These are phyloP conservation scores for Diglossa cyanea DNA, from an alignment of 2,797 vertebrate genomes.

Conservation along the genomic window DNA sequence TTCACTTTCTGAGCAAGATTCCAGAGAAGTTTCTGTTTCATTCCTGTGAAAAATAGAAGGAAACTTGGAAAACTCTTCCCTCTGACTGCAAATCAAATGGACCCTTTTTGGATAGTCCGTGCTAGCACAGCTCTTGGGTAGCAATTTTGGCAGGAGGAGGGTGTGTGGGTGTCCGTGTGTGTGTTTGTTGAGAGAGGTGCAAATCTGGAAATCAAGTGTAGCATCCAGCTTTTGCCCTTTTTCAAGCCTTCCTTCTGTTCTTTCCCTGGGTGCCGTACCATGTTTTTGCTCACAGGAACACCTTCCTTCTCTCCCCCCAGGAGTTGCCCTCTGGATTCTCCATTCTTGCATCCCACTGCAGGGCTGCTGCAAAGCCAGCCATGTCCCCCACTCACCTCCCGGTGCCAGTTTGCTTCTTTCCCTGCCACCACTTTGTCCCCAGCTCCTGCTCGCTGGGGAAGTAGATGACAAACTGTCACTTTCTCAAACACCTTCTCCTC, in stretches of 20 bases:
- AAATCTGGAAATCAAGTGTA: not conserved
- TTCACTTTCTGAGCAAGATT: not conserved
- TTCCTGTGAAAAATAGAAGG: not conserved
- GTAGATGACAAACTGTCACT: constrained; percentile 62
- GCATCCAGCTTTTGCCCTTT: not conserved
- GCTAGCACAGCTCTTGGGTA: not conserved
- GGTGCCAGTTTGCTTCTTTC: not conserved
- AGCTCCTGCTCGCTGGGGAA: not conserved
- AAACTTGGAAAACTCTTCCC: not conserved
- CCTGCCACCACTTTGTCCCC: constrained; percentile 1
- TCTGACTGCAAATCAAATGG: not conserved
- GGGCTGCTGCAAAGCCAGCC: not conserved
- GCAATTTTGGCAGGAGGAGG: not conserved
- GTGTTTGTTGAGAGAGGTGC: not conserved
- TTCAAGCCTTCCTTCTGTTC: not conserved
- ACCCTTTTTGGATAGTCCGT: not conserved
- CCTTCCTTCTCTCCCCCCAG: not conserved
- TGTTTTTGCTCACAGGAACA: not conserved
- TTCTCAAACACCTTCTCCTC: constrained; percentile 58
- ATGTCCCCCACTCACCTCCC: not conserved
- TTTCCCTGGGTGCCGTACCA: not conserved
- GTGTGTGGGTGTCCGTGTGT: not conserved
- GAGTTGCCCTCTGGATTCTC: not conserved
- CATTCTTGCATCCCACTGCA: not conserved
- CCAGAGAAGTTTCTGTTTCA: not conserved